phyloP scores from a whole-genome alignment of 2,113 vertebrate genomes.

The Arvicanthis niloticus region DNA sequence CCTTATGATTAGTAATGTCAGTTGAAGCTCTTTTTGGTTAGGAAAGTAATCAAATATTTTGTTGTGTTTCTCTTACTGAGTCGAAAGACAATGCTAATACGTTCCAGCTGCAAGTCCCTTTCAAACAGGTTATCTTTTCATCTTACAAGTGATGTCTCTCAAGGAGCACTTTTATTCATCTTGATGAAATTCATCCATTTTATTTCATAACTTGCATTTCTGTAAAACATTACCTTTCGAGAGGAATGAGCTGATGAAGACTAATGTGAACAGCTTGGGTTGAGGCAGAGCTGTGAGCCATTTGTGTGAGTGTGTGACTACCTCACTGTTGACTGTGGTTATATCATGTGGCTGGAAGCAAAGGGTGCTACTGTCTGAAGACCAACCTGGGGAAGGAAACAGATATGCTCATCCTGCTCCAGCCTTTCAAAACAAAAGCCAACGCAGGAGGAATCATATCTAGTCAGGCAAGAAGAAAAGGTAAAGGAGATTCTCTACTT shows the following conservation, averaged over 20 bases:
- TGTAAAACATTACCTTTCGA: background rate
- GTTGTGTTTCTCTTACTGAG: background rate
- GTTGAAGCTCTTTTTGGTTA: background rate
- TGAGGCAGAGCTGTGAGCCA: slow-evolving; percentile 17
- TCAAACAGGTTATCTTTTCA: background rate
- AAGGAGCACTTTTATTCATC: background rate
- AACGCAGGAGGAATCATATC: background rate
- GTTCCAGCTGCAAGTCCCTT: background rate
- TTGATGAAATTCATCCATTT: background rate
- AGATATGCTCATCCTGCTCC: background rate
- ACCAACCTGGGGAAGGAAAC: background rate
- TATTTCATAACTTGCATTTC: background rate
- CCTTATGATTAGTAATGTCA: background rate
- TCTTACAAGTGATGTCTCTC: background rate
- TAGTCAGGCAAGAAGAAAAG: background rate
- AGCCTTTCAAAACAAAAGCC: background rate
- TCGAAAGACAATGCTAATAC: background rate
- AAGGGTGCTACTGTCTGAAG: background rate
- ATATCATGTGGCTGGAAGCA: background rate
- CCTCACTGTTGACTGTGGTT: background rate
- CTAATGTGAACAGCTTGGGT: background rate
- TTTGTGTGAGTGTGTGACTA: background rate
- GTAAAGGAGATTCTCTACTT: background rate
- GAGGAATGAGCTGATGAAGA: background rate
- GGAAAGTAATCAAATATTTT: slow-evolving; percentile 18